These are phyloP conservation scores for Trididemnum nubilum DNA, from an alignment of 23 tunicate genomes.

Conservation along the genomic window DNA sequence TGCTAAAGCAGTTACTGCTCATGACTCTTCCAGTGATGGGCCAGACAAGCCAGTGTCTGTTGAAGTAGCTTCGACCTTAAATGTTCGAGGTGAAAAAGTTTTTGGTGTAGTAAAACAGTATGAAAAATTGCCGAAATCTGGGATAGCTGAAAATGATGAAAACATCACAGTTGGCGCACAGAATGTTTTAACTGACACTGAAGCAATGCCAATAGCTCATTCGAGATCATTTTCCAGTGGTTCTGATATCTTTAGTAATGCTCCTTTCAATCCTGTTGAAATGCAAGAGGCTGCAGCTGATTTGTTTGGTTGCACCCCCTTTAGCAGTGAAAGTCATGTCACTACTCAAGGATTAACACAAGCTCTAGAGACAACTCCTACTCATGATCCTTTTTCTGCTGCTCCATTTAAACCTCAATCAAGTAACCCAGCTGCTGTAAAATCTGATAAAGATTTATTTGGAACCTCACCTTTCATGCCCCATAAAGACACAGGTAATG, in stretches of 20 bases:
- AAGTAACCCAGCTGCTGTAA: neutral
- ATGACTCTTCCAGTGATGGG: neutral
- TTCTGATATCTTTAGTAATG: conserved; percentile 78
- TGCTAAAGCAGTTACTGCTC: neutral
- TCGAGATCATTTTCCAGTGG: conserved; percentile 52
- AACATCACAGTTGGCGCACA: neutral
- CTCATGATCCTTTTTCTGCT: conserved; percentile 36
- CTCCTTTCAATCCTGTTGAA: conserved; percentile 57
- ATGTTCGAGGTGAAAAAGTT: conserved; percentile 56
- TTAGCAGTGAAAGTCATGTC: conserved; percentile 29
- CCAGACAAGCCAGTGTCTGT: neutral
- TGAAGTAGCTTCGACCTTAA: conserved; percentile 38
- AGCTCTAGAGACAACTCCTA: conserved; percentile 11
- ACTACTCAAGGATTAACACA: neutral
- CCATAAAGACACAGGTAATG: conserved; percentile 14
- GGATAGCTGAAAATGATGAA: too few relatives aligned
- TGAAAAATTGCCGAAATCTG: conserved; percentile 9
- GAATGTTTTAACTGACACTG: neutral
- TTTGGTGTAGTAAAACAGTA: conserved; percentile 73
- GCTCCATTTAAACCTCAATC: conserved; percentile 47
- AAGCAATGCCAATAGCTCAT: conserved; percentile 29
- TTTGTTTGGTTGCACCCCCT: conserved; percentile 69
- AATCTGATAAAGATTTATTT: conserved; percentile 55
- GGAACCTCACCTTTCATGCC: conserved; percentile 77
- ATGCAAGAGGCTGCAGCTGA: conserved; percentile 25